These are phyloP conservation scores for Diuraphis noxia DNA, from an alignment of 1,140 invertebrate genomes.

Conservation along the genomic window DNA sequence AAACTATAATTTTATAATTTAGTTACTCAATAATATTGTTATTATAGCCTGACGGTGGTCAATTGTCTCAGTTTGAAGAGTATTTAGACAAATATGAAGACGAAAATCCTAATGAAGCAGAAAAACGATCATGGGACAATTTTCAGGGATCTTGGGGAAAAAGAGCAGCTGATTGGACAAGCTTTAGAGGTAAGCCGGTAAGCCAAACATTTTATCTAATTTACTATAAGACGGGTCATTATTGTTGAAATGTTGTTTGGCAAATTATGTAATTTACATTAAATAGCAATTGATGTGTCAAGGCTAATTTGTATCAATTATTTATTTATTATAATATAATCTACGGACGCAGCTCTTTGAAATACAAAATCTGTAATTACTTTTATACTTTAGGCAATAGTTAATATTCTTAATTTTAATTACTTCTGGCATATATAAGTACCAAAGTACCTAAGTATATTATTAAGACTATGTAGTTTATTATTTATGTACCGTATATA, in stretches of 20 bases:
- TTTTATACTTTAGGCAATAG: background rate
- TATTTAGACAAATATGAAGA: conserved; percentile 40
- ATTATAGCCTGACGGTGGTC: background rate
- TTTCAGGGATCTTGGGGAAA: conserved; percentile 58
- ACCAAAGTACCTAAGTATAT: too few relatives aligned
- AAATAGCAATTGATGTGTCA: background rate
- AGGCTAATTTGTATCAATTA: background rate
- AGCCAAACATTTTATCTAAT: conserved; percentile 28
- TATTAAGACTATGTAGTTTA: background rate
- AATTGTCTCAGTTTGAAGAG: background rate
- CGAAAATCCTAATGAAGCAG: conserved; percentile 28
- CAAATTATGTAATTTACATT: background rate
- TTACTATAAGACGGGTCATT: background rate
- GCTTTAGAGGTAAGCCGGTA: conserved; percentile 54
- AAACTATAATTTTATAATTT: background rate
- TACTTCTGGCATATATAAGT: background rate
- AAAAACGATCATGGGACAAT: conserved; percentile 55
- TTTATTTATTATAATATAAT: background rate
- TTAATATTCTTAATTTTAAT: background rate
- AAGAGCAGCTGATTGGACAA: conserved; percentile 53
- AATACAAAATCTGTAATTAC: background rate
- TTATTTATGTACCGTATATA: background rate
- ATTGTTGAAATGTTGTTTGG: background rate
- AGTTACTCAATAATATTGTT: background rate
- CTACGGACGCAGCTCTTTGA: background rate